Percentiles rank a stretch among this genome's conserved stretches.
These are phyloP conservation scores for Drosophila seclusa DNA, from an alignment of 2,888 invertebrate genomes.

Conservation along the genomic window DNA sequence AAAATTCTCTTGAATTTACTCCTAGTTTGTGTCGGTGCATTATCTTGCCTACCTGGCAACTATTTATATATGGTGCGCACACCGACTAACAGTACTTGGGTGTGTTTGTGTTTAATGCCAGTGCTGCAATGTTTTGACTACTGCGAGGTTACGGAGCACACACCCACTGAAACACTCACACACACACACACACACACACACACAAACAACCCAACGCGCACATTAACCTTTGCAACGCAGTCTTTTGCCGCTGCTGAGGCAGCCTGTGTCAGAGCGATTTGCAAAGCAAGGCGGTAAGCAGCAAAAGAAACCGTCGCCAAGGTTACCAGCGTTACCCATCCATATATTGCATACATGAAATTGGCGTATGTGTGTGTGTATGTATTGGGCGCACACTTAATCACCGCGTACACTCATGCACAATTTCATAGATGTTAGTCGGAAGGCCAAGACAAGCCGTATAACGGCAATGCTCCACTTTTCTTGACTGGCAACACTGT, in stretches of 20 bases:
- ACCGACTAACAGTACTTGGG: slow-evolving; percentile 26
- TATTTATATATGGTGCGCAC: slow-evolving; percentile 56
- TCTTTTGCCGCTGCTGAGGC: slow-evolving; percentile 10
- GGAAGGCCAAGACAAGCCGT: slow-evolving; percentile 42
- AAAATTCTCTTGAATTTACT: background rate
- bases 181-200: slow-evolving; percentile 11
- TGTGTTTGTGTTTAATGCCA: slow-evolving; percentile 17
- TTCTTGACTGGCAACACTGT: slow-evolving; percentile 49
- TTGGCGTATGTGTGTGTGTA: slow-evolving; percentile 7
- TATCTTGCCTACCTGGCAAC: slow-evolving; percentile 50
- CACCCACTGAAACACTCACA: slow-evolving; percentile 12
- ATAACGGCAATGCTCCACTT: slow-evolving; percentile 33
- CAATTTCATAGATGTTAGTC: slow-evolving; percentile 8
- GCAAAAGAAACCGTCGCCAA: slow-evolving; percentile 63
- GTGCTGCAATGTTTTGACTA: slow-evolving; percentile 53
- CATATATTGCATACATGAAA: slow-evolving; percentile 34
- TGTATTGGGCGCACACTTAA: slow-evolving; percentile 8
- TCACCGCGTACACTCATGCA: slow-evolving; percentile 8
- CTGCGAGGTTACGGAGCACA: slow-evolving; percentile 42
- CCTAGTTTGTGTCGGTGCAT: slow-evolving; percentile 49
- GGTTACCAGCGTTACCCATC: slow-evolving; percentile 59
- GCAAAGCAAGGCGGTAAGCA: slow-evolving; percentile 62
- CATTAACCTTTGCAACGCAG: slow-evolving; percentile 20
- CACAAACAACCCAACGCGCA: slow-evolving; percentile 12
- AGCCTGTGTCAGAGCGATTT: slow-evolving; percentile 29